Conservation (phyloP, 2,113 vertebrate genomes). For the Smithornis capensis region DNA sequence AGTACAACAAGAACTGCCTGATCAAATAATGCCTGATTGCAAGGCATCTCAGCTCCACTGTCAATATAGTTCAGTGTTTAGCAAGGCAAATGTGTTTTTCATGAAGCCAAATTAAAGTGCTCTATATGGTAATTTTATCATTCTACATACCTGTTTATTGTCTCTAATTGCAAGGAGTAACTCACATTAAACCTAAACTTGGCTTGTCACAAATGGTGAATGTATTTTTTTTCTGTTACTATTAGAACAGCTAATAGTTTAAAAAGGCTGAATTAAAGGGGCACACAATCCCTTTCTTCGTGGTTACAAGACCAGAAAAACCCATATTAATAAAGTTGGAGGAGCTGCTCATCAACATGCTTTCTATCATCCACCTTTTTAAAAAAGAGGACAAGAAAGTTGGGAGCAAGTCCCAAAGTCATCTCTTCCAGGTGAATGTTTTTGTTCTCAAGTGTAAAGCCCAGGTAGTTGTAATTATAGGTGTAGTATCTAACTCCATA, state of each 20-base stretch:
- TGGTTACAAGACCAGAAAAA: not conserved
- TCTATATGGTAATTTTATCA: not conserved
- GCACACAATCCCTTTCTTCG: not conserved
- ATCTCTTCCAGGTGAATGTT: constrained; percentile 11
- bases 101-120: not conserved
- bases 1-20: constrained; percentile 47
- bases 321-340: not conserved
- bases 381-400: not conserved
- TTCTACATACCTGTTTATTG: constrained; percentile 38
- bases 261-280: constrained; percentile 30
- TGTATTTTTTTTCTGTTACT: not conserved
- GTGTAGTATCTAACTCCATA: not conserved
- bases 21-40: constrained; percentile 28
- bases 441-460: constrained; percentile 1
- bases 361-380: not conserved
- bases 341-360: not conserved
- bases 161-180: constrained; percentile 30
- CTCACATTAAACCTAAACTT: constrained; percentile 31
- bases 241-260: constrained; percentile 46
- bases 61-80: not conserved
- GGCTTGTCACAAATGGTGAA: not conserved
- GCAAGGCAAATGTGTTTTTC: not conserved
- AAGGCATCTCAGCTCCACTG: not conserved
- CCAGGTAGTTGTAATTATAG: not conserved
- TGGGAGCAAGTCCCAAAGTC: not conserved